Base-by-base conservation (phyloP, 2,113 vertebrate species). In the Thalassoma bifasciatum region DNA sequence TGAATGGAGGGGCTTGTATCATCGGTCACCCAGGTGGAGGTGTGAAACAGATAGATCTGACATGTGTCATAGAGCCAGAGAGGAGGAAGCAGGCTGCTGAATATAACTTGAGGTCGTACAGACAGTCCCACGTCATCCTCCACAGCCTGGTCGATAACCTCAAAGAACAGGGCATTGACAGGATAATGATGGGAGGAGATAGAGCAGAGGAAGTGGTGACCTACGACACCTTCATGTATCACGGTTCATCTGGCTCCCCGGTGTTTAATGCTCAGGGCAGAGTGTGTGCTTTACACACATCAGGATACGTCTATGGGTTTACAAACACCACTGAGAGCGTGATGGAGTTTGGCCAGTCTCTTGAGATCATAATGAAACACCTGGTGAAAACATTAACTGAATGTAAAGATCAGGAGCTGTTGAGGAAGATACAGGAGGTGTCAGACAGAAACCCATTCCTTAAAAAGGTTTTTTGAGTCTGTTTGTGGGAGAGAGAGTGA, bases 221-320 rank as follows among this genome's bases (percentile, higher is more conserved):
- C 12, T 82, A 80, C 61, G 0, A 77, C 21, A 74, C 68, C 0
- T 74, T 42, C 60, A 83, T 80, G 80, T 74, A 63, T 66, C 56
- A 80, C 0, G 72, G 84, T 9, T 23, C 76, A 2, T 86, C 84
- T 30, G 84, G 84, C 10, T 80, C 84, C 12, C 84, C 84, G 0
- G 80, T 83, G 64, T 80, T 83, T 17, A 34, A 86, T 53, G 60
- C 38, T 11, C 10, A 10, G 5, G 2, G 54, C 13, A 1, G 0
- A 24, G 38, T 83, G 1, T 80, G 65, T 58, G 76, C 63, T 53
- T 40, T 86, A 50, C 84, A 86, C 60, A 54, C 68, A 0, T n/a
- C 3, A n/a, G 84, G 84, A 3, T 79, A 1, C 22, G 0, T 0
- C 2, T 66, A 34, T 44, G 36, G 0, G 14, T 30, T 30, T 30